Percentiles rank a stretch among this genome's conserved stretches.
Evolutionary conservation across 2,113 vertebrate species (phyloP).

Genomic region (Malaclemys terrapin): DNA sequence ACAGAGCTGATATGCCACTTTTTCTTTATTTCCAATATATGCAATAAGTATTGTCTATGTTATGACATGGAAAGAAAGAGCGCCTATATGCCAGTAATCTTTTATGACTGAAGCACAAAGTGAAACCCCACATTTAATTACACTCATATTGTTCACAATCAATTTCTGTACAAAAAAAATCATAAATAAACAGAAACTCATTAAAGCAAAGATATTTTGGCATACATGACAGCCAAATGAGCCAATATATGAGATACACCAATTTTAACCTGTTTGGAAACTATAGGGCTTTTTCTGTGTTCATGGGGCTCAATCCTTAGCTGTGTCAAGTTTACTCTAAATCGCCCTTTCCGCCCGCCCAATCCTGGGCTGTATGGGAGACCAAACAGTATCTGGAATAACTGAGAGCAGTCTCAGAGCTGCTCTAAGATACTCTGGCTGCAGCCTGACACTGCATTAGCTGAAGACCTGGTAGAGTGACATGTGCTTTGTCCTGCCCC

Average conservation of each 20-base stretch:
- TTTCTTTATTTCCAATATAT: not conserved
- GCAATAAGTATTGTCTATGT: not conserved
- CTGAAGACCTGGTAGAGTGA: not conserved
- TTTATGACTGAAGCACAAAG: constrained; percentile 33
- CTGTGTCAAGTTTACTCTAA: not conserved
- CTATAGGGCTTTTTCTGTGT: not conserved
- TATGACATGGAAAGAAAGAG: constrained; percentile 14
- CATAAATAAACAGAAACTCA: not conserved
- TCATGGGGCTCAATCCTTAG: not conserved
- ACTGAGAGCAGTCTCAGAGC: not conserved
- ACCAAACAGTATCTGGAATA: fast-evolving
- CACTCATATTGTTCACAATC: constrained; percentile 33
- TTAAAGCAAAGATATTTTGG: not conserved
- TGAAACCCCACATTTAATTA: constrained; percentile 52
- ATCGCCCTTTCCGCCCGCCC: fast-evolving
- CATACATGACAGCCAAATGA: constrained; percentile 37
- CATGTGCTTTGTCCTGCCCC: fast-evolving
- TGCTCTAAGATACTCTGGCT: not conserved
- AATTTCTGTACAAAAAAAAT: constrained; percentile 50
- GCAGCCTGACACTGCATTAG: fast-evolving
- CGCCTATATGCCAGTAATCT: not conserved
- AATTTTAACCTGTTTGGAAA: not conserved
- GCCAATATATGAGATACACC: not conserved
- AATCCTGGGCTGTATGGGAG: not conserved
- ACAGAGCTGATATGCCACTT: not conserved